A percentile compares a stretch with the other conserved stretches of the same genome.
Evolutionary conservation across 64 coral and sea anemone species (phyloP).

Genomic region (Stichodactyla helianthus): DNA sequence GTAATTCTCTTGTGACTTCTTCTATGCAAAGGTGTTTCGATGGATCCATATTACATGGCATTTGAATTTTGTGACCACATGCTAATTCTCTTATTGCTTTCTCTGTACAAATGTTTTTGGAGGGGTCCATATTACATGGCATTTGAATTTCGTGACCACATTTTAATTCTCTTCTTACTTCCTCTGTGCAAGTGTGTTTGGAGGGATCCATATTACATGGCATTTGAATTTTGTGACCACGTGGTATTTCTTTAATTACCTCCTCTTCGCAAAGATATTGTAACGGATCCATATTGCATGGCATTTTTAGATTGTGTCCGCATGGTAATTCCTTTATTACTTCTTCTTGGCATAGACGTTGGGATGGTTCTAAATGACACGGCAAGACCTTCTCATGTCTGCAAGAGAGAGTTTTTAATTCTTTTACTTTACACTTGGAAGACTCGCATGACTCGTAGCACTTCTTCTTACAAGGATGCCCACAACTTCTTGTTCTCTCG

Average conservation of each 20-base stretch:
- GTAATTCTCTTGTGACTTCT: neutral
- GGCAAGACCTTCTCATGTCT: conserved; percentile 3
- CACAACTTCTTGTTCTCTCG: conserved; percentile 36
- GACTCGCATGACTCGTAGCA: conserved; percentile 38
- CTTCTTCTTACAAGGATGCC: conserved; percentile 40
- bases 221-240: neutral
- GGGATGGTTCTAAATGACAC: conserved; percentile 17
- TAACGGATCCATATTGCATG: neutral
- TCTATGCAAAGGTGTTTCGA: neutral
- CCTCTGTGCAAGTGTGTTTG: neutral
- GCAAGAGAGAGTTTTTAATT: conserved; percentile 22
- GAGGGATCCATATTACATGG: neutral
- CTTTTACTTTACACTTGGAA: conserved; percentile 13
- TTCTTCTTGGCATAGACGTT: conserved; percentile 17
- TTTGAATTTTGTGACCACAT: conserved; percentile 36
- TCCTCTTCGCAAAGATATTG: conserved; percentile 4
- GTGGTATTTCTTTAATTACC: neutral
- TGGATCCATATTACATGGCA: neutral
- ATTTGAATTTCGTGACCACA: conserved; percentile 14
- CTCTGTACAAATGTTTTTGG: neutral
- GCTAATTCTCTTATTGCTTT: neutral
- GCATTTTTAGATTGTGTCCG: neutral
- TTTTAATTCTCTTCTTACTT: neutral
- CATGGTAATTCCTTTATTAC: conserved; percentile 18
- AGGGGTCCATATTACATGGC: neutral